Conservation (phyloP, 2,888 invertebrate genomes). For the Cinara cedri region DNA sequence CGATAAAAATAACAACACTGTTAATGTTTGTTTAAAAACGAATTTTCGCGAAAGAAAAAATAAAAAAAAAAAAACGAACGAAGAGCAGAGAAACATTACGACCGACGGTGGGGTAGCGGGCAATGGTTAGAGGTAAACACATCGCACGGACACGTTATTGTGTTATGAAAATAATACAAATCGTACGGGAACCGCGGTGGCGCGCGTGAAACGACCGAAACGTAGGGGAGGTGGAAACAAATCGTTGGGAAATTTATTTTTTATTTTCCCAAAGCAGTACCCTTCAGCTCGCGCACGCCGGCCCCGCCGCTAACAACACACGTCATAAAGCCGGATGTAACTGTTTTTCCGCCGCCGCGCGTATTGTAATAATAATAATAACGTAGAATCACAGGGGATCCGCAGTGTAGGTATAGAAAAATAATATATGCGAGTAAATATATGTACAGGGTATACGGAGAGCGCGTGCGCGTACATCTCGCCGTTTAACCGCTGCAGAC, state of each 20-base stretch:
- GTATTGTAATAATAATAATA: background rate
- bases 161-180: conserved; percentile 27
- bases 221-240: conserved; percentile 24
- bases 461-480: background rate
- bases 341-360: conserved; percentile 8
- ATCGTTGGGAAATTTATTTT: conserved; percentile 51
- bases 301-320: background rate
- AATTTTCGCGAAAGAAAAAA: too few relatives aligned
- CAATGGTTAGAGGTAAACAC: too few relatives aligned
- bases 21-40: too few relatives aligned
- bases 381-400: conserved; percentile 30
- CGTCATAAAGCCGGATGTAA: conserved; percentile 41
- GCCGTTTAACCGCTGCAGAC: conserved; percentile 13
- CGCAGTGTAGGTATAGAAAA: too few relatives aligned
- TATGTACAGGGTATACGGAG: background rate
- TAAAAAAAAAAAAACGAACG: too few relatives aligned
- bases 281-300: too few relatives aligned
- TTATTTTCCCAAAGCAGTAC: background rate
- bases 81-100: background rate
- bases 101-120: too few relatives aligned
- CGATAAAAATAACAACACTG: too few relatives aligned
- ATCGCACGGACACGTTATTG: background rate
- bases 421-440: background rate
- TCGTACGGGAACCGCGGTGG: conserved; percentile 3
- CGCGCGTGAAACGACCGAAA: background rate